Percentiles rank a stretch among this genome's conserved stretches.
These are phyloP conservation scores for Spialia ferax DNA, from an alignment of 2,888 invertebrate species.

Conservation along the genomic window DNA sequence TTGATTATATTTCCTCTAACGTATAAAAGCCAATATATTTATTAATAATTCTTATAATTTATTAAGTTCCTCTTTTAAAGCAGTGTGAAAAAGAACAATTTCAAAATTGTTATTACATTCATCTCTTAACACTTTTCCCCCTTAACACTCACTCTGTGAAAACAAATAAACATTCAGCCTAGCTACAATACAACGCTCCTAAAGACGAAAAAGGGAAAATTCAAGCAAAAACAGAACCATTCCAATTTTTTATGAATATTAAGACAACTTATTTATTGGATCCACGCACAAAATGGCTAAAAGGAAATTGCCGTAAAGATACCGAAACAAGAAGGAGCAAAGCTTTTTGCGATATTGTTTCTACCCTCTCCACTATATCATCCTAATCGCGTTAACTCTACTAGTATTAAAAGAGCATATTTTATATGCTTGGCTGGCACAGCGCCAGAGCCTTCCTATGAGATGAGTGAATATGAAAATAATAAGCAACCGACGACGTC, in stretches of 20 bases:
- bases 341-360: conserved; percentile 49
- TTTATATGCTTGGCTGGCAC: conserved; percentile 58
- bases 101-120: too few relatives aligned
- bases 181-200: not conserved
- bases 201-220: conserved; percentile 6
- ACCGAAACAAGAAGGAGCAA: conserved; percentile 41
- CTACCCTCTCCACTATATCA: conserved; percentile 55
- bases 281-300: conserved; percentile 42
- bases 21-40: too few relatives aligned
- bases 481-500: conserved; percentile 29
- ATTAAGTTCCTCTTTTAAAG: too few relatives aligned
- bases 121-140: not conserved
- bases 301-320: conserved; percentile 42
- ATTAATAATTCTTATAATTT: too few relatives aligned
- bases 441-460: conserved; percentile 53
- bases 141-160: not conserved
- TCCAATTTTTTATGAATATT: conserved; percentile 41
- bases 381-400: conserved; percentile 62
- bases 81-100: too few relatives aligned
- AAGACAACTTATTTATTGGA: conserved; percentile 43
- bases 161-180: conserved; percentile 10
- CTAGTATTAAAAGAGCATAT: conserved; percentile 63
- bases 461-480: conserved; percentile 53
- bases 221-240: conserved; percentile 32
- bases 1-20: too few relatives aligned